A percentile compares a stretch with the other conserved stretches of the same genome.
These are phyloP conservation scores for Amphiprion percula DNA, from an alignment of 2,113 vertebrate genomes.

Conservation along the genomic window DNA sequence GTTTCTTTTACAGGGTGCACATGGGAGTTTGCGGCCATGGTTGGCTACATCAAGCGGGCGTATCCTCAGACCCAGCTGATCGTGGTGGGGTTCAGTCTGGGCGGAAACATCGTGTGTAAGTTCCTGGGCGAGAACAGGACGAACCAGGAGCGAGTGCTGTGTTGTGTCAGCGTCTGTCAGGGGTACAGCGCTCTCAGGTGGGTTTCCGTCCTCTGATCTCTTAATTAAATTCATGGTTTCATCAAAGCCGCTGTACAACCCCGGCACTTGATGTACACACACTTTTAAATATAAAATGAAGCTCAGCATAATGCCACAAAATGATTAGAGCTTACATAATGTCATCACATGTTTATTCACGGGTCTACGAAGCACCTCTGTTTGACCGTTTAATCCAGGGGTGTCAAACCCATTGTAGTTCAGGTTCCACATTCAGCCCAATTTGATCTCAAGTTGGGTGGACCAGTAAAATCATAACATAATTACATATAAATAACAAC, in stretches of 20 bases:
- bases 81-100: constrained; percentile 96
- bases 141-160: constrained; percentile 96
- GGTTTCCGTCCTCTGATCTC: constrained; percentile 61
- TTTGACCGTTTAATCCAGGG: not conserved
- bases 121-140: constrained; percentile 92
- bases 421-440: too few relatives aligned
- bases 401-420: too few relatives aligned
- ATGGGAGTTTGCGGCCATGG: constrained; percentile 98
- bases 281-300: constrained; percentile 28
- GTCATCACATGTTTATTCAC: not conserved
- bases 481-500: too few relatives aligned
- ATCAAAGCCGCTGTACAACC: constrained; percentile 7
- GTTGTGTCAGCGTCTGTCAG: constrained; percentile 96
- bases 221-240: constrained; percentile 30
- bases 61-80: constrained; percentile 92
- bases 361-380: not conserved
- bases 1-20: constrained; percentile 89
- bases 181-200: constrained; percentile 97
- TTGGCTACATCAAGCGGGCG: constrained; percentile 93
- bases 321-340: constrained; percentile 20
- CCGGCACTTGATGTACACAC: not conserved
- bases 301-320: constrained; percentile 22
- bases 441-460: too few relatives aligned
- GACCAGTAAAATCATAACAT: too few relatives aligned
- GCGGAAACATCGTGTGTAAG: constrained; percentile 98